Base-by-base conservation (phyloP, 1,140 invertebrate genomes). In the Aphelenchoides avenae region DNA sequence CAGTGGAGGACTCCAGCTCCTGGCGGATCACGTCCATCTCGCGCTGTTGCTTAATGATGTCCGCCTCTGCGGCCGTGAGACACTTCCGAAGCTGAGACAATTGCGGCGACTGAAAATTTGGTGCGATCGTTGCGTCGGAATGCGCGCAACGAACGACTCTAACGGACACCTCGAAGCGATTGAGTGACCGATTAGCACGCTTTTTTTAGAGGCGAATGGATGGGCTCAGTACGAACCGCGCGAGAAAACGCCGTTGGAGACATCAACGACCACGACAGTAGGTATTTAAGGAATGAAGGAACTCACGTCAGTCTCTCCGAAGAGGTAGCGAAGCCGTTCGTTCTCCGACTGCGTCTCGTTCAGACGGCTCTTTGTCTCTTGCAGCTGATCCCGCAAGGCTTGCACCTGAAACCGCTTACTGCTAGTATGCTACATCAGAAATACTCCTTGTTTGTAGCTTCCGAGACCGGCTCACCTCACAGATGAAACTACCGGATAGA, bases 381-480 rank as follows among this genome's bases (percentile, higher is more conserved):
- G 26, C 13, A 71, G 55, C 49, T 71, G 69, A 46, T 41, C 55
- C 47, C 67, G 11, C 4, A 71, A 39, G 24, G 57, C 48, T 43
- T 65, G 48, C 1, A 71, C 70, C 69, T 71, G 33, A n/a, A 53
- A 53, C n/a, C n/a, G n/a, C n/a, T n/a, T n/a, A n/a, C n/a, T n/a
- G n/a, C n/a, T n/a, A n/a, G n/a, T n/a, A n/a, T n/a, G n/a, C n/a
- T n/a, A n/a, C n/a, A n/a, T n/a, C n/a, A n/a, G n/a, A n/a, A n/a
- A n/a, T n/a, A n/a, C n/a, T n/a, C n/a, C n/a, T n/a, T n/a, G n/a
- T n/a, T n/a, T n/a, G n/a, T n/a, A n/a, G n/a, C n/a, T n/a, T n/a
- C n/a, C n/a, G n/a, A n/a, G n/a, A n/a, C n/a, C n/a, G n/a, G n/a
- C n/a, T n/a, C n/a, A n/a, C n/a, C n/a, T n/a, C n/a, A n/a, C n/a